These are phyloP conservation scores for Phyllopteryx taeniolatus DNA, from an alignment of 2,113 vertebrate species.

Conservation along the genomic window DNA sequence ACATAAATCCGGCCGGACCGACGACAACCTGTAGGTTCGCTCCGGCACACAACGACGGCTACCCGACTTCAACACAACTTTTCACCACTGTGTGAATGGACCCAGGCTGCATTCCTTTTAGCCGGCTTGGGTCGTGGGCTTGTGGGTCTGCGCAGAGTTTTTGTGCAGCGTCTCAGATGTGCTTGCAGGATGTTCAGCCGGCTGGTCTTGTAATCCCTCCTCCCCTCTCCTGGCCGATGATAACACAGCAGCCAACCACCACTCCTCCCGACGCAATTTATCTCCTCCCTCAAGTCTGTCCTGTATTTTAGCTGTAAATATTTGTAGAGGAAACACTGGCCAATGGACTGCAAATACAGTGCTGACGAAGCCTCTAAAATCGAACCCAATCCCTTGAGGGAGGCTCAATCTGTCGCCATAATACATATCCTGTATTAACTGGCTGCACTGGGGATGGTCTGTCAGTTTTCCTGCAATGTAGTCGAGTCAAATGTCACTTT, in stretches of 20 bases:
- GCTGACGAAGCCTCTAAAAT: background rate
- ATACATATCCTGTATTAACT: background rate
- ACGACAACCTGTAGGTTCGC: slow-evolving; percentile 4
- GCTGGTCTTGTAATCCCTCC: slow-evolving; percentile 59
- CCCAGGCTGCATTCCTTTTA: background rate
- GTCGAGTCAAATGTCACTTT: too few species aligned
- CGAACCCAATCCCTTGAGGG: background rate
- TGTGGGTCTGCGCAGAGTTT: slow-evolving; percentile 16
- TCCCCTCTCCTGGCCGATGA: slow-evolving; percentile 34
- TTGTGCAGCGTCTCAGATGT: slow-evolving; percentile 37
- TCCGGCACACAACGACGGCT: background rate
- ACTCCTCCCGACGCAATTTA: slow-evolving; percentile 27
- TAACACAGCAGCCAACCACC: slow-evolving; percentile 40
- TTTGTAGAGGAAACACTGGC: slow-evolving; percentile 2
- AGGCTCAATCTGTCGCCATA: background rate
- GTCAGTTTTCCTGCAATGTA: background rate
- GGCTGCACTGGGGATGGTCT: too few species aligned
- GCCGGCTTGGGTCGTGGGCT: background rate
- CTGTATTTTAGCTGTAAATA: slow-evolving; percentile 7
- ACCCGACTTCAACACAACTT: background rate
- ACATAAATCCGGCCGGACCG: slow-evolving; percentile 29
- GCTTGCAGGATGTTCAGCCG: slow-evolving; percentile 61
- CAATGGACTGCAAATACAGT: slow-evolving; percentile 1
- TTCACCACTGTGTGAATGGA: background rate
- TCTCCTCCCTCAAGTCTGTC: background rate